Evolutionary conservation across 2,888 invertebrate species (phyloP).

Genomic region (Machimus atricapillus): DNA sequence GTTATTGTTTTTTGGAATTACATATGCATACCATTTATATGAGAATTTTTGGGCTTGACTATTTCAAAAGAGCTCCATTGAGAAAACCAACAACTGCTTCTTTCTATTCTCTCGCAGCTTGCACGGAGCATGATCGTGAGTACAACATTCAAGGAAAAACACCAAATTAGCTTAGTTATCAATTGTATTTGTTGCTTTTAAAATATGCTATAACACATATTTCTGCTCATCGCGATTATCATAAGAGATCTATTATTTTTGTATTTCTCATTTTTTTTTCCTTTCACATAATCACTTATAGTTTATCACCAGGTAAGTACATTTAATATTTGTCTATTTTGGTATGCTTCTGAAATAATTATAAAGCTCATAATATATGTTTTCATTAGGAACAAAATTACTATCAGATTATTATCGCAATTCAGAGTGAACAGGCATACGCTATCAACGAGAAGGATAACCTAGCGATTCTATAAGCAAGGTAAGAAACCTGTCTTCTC

Average conservation of each 20-base stretch:
- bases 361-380: neutral
- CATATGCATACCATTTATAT: neutral
- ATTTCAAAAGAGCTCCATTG: slow-evolving; percentile 12
- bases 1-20: neutral
- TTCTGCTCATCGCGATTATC: neutral
- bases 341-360: neutral
- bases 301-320: neutral
- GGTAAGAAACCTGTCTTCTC: neutral
- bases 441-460: neutral
- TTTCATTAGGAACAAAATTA: neutral
- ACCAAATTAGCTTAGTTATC: neutral
- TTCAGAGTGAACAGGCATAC: neutral
- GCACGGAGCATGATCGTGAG: slow-evolving; percentile 92
- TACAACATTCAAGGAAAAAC: slow-evolving; percentile 62
- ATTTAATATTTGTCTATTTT: neutral
- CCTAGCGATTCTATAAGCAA: neutral
- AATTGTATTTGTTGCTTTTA: slow-evolving; percentile 15
- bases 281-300: neutral
- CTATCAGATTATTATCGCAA: neutral
- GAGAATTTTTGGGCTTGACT: neutral
- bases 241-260: slow-evolving; percentile 4
- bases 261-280: neutral
- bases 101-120: slow-evolving; percentile 68
- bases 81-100: slow-evolving; percentile 47
- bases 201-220: neutral